Base-by-base conservation (phyloP, 92 coral and sea anemone genomes). In the Galaxea fascicularis region DNA sequence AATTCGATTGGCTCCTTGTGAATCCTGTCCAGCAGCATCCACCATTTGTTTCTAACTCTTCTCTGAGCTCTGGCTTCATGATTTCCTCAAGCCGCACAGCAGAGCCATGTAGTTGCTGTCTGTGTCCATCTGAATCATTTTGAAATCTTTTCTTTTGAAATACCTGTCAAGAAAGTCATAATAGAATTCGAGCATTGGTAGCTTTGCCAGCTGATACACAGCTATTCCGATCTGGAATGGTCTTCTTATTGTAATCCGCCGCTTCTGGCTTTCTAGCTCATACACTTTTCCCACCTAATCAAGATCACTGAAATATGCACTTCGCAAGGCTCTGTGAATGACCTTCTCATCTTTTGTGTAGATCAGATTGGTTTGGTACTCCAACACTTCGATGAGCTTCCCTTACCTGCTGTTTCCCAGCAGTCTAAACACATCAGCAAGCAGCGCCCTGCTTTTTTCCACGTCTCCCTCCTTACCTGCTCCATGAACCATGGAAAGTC, bases 321-420 rank as follows among this genome's bases (percentile, higher is more conserved):
- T 67, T 67, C 49, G 31, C 20, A 67, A 67, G n/a, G 46, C 73
- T 26, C 72, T 26, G 72, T 66, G 18, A 1, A 66, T 46, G 1
- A 66, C 72, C 72, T 66, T 66, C 15, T 35, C 47, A 66, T 66
- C 72, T 18, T 66, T 66, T 11, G 47, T 66, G 72, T 66, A 66
- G 16, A 66, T 66, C 4, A 66, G 45, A 46, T 35, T 26, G 16
- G 44, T 66, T 35, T 66, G 72, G 7, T 22, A 3, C 72, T 66
- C 72, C 44, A 66, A 46, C 72, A 17, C 72, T 35, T 66, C 72
- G 10, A 28, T 66, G 44, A 24, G 72, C 18, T 66, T 66, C 10
- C 72, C 72, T 8, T 66, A 66, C 44, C 15, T 45, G 44, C 72
- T 66, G 44, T 66, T 59, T 28, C 72, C 47, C 44, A 66, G 72